Conservation (phyloP, 1,140 invertebrate genomes). For the Drosophila athabasca region DNA sequence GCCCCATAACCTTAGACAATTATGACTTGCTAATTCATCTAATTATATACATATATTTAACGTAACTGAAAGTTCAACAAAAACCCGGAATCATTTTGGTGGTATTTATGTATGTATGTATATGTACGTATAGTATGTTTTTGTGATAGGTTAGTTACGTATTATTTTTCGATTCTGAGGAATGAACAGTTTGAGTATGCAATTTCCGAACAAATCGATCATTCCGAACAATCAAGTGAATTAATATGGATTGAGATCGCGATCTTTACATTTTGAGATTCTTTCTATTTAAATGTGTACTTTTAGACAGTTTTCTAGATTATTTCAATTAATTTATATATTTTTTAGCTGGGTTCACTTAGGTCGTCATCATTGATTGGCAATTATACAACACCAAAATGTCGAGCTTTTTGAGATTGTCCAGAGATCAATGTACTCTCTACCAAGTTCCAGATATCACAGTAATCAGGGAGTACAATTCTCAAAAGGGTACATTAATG, state of each 20-base stretch:
- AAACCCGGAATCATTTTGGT: too few relatives aligned
- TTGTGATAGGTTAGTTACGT: constrained; percentile 14
- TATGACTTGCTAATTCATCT: too few relatives aligned
- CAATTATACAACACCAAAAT: not conserved
- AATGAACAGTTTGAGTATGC: too few relatives aligned
- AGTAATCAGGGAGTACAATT: too few relatives aligned
- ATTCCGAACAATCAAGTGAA: not conserved
- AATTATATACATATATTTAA: too few relatives aligned
- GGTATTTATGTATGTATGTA: too few relatives aligned
- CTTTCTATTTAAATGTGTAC: not conserved
- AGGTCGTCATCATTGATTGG: constrained; percentile 9
- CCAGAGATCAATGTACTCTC: constrained; percentile 15
- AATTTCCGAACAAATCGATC: too few relatives aligned
- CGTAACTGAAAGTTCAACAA: too few relatives aligned
- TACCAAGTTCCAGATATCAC: not conserved
- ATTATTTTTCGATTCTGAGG: too few relatives aligned
- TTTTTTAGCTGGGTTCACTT: constrained; percentile 3
- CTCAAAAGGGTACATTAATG: too few relatives aligned
- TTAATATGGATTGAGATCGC: constrained; percentile 17
- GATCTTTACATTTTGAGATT: constrained; percentile 3
- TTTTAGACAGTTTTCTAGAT: constrained; percentile 1
- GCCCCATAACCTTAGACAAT: too few relatives aligned
- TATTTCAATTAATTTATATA: not conserved
- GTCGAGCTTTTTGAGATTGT: constrained; percentile 7
- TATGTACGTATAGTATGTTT: too few relatives aligned